Evolutionary conservation across 1,140 invertebrate genomes (phyloP), one percentile per base, ranked within the genome.

Genomic region (Papilio helenus): DNA sequence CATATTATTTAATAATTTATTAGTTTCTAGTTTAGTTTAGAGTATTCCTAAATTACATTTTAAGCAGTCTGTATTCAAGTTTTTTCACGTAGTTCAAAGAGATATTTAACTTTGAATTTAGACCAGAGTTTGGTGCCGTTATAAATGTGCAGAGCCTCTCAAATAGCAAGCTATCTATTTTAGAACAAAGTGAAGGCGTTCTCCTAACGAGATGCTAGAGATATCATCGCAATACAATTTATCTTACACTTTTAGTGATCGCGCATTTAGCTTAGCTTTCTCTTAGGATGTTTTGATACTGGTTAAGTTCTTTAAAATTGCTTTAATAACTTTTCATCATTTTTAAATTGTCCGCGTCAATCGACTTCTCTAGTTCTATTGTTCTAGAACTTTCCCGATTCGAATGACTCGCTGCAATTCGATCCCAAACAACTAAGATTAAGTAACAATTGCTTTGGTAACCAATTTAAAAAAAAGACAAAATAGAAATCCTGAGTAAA

Each of bases 381-480:
- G 20, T 58, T 58, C 55, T 23, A 23, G 3, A 55, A 55, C 51
- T 55, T 55, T 55, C 51, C 0, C 51, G 7, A 61, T 12, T 23
- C 55, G 26, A 61, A 61, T 23, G 20, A 61, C 8, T 10, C n/a
- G 55, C 8, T 20, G 8, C 55, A 10, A 61, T 61, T 61, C 5
- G 55, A 61, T 26, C 55, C 16, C 49, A 51, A 61, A 61, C 55
- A 61, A 61, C 55, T 12, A 61, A 61, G 55, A 58, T 58, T 58
- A 58, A 61, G 20, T 23, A 23, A 9, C 55, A 23, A 61, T 61
- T 61, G 55, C 20, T 61, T 61, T 61, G n/a, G 20, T 26, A 61
- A 61, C 12, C 55, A 61, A 61, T 23, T 4, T 20, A 10, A 26
- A 12, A 58, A 29, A 29, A 39, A 39, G 7, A 46, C 12, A 46